These are phyloP conservation scores for Sciurus carolinensis DNA, from an alignment of 2,797 vertebrate genomes.

Conservation along the genomic window DNA sequence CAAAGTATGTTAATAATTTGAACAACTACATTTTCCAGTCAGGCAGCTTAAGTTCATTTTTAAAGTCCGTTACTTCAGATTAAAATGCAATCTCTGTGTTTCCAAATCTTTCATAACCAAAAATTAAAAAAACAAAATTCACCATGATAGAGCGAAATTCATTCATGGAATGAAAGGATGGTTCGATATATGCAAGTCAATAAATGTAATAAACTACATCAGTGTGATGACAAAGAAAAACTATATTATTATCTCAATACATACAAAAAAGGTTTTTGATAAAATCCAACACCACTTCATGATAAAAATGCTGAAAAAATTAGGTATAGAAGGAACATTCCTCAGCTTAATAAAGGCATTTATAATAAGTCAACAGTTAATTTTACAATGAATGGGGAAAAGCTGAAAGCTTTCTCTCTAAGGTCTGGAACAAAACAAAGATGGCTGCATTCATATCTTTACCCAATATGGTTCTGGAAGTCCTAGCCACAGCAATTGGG, in stretches of 20 bases:
- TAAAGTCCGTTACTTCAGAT: background rate
- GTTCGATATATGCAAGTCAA: no score
- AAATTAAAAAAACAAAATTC: background rate
- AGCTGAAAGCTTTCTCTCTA: no score
- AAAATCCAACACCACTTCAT: background rate
- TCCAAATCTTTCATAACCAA: background rate
- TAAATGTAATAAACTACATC: background rate
- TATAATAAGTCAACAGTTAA: background rate
- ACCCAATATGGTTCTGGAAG: no score
- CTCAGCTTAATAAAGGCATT: background rate
- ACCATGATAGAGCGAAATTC: background rate
- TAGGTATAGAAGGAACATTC: background rate
- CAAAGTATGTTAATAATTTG: background rate
- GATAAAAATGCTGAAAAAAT: background rate
- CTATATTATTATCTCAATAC: background rate
- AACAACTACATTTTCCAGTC: background rate
- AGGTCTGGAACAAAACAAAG: no score
- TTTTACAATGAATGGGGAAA: no score
- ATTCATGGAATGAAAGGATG: no score
- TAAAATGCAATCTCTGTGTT: background rate
- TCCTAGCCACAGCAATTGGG: no score
- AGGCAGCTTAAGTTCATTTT: background rate
- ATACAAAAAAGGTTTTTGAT: background rate
- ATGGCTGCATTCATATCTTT: no score
- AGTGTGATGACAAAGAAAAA: background rate